Evolutionary conservation across 2,113 vertebrate genomes (phyloP), one percentile per base, ranked within the genome.

Genomic region (Equus przewalskii): DNA sequence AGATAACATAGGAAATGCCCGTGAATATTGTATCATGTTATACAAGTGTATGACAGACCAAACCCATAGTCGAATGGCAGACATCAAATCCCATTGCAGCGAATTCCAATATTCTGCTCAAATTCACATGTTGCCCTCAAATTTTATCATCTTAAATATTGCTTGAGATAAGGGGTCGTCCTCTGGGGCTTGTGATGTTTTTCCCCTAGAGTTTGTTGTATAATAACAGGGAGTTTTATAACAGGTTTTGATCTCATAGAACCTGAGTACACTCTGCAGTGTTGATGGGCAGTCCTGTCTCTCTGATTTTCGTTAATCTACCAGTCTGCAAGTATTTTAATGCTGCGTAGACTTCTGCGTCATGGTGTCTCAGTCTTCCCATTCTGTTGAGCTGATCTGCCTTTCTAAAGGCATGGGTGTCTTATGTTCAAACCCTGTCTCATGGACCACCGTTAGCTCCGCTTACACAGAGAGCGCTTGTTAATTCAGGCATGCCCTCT

Each of bases 321-420:
- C 51, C 26, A 54, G n/a, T 60, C 76, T 51, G 64, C 64, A 90
- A 67, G 76, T 90, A 70, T 90, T 96, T 94, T 56, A 86, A 79
- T 79, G 30, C 44, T 54, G 14, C 19, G 28, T 15, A 69, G 88
- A 83, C 62, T 92, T 89, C 8, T 19, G 76, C 33, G 26, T 84
- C 85, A 28, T n/a, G 16, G 44, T 89, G 44, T 51, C 56, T 78
- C 56, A 15, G 49, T 30, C 75, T 78, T 67, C 33, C 1, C 41
- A 67, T 89, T 73, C 22, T 82, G 58, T 89, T 72, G 46, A 79
- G 78, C 56, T n/a, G 22, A 85, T 64, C 65, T 11, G 21, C 33
- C 65, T 30, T 96, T 82, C 69, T 64, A 92, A 85, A 67, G 54
- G 28, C 22, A 16, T 19, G 26, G 21, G 22, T 58, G 1, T 69